A percentile compares a stretch with the other conserved stretches of the same genome.
Conservation (phyloP, 2,888 invertebrate genomes). For the Athrips mouffetella region DNA sequence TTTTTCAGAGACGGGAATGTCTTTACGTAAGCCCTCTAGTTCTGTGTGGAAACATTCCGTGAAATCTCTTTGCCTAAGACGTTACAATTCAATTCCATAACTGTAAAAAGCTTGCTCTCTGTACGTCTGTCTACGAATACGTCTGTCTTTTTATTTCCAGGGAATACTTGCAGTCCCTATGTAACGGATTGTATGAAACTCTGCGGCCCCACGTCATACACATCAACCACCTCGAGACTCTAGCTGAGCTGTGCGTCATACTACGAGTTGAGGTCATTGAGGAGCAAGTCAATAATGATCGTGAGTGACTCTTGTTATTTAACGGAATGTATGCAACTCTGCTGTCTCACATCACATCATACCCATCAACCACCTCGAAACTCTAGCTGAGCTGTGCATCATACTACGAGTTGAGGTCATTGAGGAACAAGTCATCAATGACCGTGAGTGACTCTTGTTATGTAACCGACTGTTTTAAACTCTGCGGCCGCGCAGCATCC, state of each 20-base stretch:
- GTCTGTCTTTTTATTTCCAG: too few relatives aligned
- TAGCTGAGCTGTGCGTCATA: conserved; percentile 97
- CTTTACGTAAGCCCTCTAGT: too few relatives aligned
- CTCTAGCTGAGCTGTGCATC: conserved; percentile 96
- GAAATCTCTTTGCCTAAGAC: too few relatives aligned
- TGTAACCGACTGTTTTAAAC: conserved; percentile 45
- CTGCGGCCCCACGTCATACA: conserved; percentile 96
- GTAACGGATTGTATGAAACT: conserved; percentile 93
- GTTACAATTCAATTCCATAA: too few relatives aligned
- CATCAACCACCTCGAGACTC: conserved; percentile 97
- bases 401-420: conserved; percentile 94
- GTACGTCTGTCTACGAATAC: too few relatives aligned
- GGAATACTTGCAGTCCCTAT: conserved; percentile 90
- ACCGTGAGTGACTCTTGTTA: conserved; percentile 75
- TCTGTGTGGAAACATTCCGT: too few relatives aligned
- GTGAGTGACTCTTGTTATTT: conserved; percentile 63
- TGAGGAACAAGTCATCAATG: conserved; percentile 92
- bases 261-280: conserved; percentile 94
- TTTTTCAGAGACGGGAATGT: too few relatives aligned
- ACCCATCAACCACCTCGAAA: conserved; percentile 97
- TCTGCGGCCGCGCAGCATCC: too few relatives aligned
- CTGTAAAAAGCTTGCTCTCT: neutral
- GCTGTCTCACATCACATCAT: conserved; percentile 95
- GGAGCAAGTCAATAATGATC: conserved; percentile 91
- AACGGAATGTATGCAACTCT: conserved; percentile 67